Evolutionary conservation across 2,113 vertebrate genomes (phyloP).

Genomic region (Hypocryptadius cinnamomeus): DNA sequence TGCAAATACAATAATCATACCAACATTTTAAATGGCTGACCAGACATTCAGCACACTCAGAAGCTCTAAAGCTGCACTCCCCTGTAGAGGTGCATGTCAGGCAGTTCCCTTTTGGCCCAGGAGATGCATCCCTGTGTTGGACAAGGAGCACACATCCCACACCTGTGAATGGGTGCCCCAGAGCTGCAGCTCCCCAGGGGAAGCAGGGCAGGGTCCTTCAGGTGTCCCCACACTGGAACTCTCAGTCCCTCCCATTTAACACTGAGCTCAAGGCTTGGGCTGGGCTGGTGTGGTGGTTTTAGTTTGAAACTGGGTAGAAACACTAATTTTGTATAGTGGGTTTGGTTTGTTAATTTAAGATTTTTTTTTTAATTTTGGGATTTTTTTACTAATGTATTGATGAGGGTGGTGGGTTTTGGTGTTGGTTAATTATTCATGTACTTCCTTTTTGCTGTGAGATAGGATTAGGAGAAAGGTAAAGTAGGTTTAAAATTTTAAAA

Average conservation of each 20-base stretch:
- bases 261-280: background rate
- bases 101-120: background rate
- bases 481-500: too few species aligned
- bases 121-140: too few species aligned
- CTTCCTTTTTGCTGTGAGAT: too few species aligned
- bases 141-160: background rate
- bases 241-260: accelerated
- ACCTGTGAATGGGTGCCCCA: background rate
- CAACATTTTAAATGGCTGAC: background rate
- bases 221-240: background rate
- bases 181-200: background rate
- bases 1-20: accelerated
- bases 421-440: too few species aligned
- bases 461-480: too few species aligned
- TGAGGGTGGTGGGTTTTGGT: too few species aligned
- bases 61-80: background rate
- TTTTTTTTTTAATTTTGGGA: too few species aligned
- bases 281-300: background rate
- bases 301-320: too few species aligned
- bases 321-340: too few species aligned
- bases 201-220: accelerated
- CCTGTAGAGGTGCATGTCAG: accelerated
- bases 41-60: background rate
- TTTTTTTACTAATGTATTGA: too few species aligned
- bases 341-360: too few species aligned